These are phyloP conservation scores for Melieria omissa DNA, from an alignment of 2,888 invertebrate genomes.

Conservation along the genomic window DNA sequence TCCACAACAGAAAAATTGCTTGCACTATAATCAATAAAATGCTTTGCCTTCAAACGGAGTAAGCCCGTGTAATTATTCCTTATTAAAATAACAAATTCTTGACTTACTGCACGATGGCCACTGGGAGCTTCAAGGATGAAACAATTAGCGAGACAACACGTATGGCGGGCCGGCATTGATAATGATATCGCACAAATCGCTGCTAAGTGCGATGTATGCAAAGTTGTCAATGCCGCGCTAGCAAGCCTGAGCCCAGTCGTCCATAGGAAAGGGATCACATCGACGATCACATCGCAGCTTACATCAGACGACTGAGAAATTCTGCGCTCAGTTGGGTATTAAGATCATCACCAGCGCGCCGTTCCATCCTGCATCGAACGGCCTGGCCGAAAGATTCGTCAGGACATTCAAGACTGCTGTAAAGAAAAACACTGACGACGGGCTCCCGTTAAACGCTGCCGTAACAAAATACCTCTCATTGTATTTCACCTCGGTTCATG, in stretches of 20 bases:
- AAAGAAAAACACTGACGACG: constrained; percentile 33
- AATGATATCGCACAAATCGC: constrained; percentile 26
- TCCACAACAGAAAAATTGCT: constrained; percentile 20
- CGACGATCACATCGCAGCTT: constrained; percentile 57
- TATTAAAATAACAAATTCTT: constrained; percentile 16
- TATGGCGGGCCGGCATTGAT: constrained; percentile 39
- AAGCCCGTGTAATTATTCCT: constrained; percentile 31
- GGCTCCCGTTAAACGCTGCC: constrained; percentile 18
- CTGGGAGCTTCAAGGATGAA: constrained; percentile 32
- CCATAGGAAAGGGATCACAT: constrained; percentile 63
- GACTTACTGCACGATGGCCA: constrained; percentile 32
- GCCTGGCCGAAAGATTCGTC: constrained; percentile 31
- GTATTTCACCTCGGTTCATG: constrained; percentile 36
- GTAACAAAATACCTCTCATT: constrained; percentile 30
- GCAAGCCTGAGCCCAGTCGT: constrained; percentile 42
- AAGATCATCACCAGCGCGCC: constrained; percentile 47
- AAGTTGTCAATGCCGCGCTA: constrained; percentile 31
- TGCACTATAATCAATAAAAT: constrained; percentile 25
- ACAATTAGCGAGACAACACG: constrained; percentile 32
- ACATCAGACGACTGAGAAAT: constrained; percentile 43
- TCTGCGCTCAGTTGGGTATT: constrained; percentile 45
- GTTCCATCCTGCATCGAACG: constrained; percentile 43
- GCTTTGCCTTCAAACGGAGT: constrained; percentile 32
- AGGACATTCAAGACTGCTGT: constrained; percentile 27
- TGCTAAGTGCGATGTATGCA: constrained; percentile 32